A percentile compares a stretch with the other conserved stretches of the same genome.
These are phyloP conservation scores for Xyrauchen texanus DNA, from an alignment of 2,113 vertebrate genomes.

Conservation along the genomic window DNA sequence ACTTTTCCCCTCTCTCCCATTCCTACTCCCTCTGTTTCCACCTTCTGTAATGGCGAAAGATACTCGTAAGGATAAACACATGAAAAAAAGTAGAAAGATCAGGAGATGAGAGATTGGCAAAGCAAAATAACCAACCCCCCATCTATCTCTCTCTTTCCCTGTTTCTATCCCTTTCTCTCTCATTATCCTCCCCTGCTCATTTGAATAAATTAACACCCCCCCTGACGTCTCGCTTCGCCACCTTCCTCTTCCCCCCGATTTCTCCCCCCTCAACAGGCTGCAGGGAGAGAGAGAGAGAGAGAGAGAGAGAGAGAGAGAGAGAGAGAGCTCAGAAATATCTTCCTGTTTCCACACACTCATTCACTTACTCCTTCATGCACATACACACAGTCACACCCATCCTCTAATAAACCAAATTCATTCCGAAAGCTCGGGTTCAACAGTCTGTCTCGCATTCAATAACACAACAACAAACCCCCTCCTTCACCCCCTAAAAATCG, in stretches of 20 bases:
- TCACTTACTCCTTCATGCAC: conserved; percentile 28
- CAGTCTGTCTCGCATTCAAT: conserved; percentile 10
- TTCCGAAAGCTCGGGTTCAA: conserved; percentile 17
- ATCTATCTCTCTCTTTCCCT: conserved; percentile 46
- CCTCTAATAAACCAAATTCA: conserved; percentile 21
- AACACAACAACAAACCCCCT: conserved; percentile 3
- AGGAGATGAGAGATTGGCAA: conserved; percentile 55
- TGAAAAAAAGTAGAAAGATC: conserved; percentile 28
- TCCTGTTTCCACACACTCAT: conserved; percentile 41
- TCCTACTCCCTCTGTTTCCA: too few relatives aligned
- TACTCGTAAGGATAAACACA: conserved; percentile 42
- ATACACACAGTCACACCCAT: conserved; percentile 16
- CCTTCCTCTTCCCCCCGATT: conserved; percentile 36
- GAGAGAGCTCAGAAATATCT: conserved; percentile 55
- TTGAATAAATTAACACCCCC: conserved; percentile 79
- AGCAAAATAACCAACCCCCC: conserved; percentile 58
- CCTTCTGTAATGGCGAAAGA: conserved; percentile 9
- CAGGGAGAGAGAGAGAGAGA: conserved; percentile 40
- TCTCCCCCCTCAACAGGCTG: conserved; percentile 40
- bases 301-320: conserved; percentile 40
- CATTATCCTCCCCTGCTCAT: conserved; percentile 73
- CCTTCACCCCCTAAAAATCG: not conserved
- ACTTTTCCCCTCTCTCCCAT: too few relatives aligned
- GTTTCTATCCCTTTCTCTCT: conserved; percentile 49
- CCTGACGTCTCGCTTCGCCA: conserved; percentile 64